A percentile compares a stretch with the other conserved stretches of the same genome.
Conservation (phyloP, 2,888 invertebrate species). For the Timema cristinae region DNA sequence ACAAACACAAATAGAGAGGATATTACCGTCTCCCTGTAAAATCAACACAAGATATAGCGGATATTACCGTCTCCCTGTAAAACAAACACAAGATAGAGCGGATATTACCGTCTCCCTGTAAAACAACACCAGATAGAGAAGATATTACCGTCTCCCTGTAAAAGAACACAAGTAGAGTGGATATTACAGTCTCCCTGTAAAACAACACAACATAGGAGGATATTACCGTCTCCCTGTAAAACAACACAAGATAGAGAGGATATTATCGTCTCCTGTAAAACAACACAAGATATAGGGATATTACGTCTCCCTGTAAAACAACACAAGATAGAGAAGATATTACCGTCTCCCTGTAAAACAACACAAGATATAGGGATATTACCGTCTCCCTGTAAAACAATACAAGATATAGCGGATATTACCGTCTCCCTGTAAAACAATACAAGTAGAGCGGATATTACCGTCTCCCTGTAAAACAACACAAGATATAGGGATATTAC, state of each 20-base stretch:
- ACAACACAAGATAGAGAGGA: conserved; percentile 54
- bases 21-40: conserved; percentile 85
- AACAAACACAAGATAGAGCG: conserved; percentile 49
- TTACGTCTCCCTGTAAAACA: conserved; percentile 77
- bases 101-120: conserved; percentile 89
- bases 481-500: conserved; percentile 60
- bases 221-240: conserved; percentile 85
- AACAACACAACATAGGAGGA: conserved; percentile 43
- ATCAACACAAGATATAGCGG: conserved; percentile 54
- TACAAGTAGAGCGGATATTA: conserved; percentile 65
- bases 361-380: conserved; percentile 56
- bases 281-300: conserved; percentile 49
- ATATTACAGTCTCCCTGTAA: conserved; percentile 89
- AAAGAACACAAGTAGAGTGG: conserved; percentile 50
- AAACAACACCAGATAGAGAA: conserved; percentile 27
- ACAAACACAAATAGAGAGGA: conserved; percentile 54
- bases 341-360: conserved; percentile 77
- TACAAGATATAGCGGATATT: conserved; percentile 69
- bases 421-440: conserved; percentile 73
- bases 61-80: conserved; percentile 89
- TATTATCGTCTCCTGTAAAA: conserved; percentile 83
- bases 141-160: conserved; percentile 89
- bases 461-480: conserved; percentile 73
- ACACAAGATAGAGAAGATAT: conserved; percentile 53
- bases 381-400: conserved; percentile 73